phyloP scores from a whole-genome alignment of 1,140 invertebrate species.

The Rhopalosiphum padi region DNA sequence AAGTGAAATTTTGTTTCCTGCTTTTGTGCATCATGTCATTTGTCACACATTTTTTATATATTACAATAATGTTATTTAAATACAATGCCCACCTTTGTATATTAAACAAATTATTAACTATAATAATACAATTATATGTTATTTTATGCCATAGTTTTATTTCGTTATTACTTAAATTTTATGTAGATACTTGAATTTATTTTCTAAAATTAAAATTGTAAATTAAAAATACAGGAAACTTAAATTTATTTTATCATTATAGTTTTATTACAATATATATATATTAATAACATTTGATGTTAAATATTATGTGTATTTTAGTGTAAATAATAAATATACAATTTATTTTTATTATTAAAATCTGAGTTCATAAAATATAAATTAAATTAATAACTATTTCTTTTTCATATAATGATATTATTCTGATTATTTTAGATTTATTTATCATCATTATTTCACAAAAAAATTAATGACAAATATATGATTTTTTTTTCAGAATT shows the following conservation, averaged over 20 bases:
- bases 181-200: background rate
- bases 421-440: background rate
- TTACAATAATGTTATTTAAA: no score
- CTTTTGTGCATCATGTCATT: no score
- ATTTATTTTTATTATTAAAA: no score
- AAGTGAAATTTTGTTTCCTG: no score
- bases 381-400: background rate
- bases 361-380: background rate
- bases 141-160: no score
- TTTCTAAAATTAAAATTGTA: background rate
- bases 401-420: background rate
- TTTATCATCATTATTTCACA: background rate
- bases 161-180: background rate
- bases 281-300: no score
- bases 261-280: background rate
- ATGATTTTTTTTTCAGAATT: constrained; percentile 74
- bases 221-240: background rate
- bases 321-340: no score
- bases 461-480: background rate
- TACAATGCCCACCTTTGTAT: no score
- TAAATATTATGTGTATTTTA: no score
- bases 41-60: no score
- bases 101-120: no score
- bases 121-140: no score
- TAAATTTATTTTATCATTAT: background rate